These are phyloP conservation scores for Phylloscopus whistleri DNA, from an alignment of 2,113 vertebrate genomes.

Conservation along the genomic window DNA sequence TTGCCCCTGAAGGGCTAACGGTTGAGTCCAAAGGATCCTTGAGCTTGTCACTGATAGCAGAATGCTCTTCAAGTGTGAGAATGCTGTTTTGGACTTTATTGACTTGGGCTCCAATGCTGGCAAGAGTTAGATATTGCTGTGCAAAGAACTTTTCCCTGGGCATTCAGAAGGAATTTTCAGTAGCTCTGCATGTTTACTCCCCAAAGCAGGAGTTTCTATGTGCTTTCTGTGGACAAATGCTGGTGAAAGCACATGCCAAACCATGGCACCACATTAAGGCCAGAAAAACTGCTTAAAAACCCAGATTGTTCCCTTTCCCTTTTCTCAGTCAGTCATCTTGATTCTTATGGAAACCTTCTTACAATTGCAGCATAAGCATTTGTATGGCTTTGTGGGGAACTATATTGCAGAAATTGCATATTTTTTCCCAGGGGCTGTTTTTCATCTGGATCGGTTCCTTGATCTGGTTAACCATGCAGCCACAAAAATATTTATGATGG, in stretches of 20 bases:
- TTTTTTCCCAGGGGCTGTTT: neutral
- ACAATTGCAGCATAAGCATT: constrained; percentile 17
- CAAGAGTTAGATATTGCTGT: neutral
- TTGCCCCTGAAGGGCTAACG: neutral
- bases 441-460: neutral
- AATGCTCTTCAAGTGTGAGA: neutral
- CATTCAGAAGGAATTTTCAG: neutral
- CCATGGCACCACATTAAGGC: neutral
- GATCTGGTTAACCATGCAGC: constrained; percentile 3
- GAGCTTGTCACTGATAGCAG: neutral
- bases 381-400: constrained; percentile 9
- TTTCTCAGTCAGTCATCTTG: neutral
- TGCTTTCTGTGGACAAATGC: neutral
- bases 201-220: neutral
- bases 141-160: neutral
- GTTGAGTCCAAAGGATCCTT: neutral
- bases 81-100: neutral
- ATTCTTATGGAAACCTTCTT: neutral
- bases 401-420: neutral
- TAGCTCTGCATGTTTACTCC: neutral
- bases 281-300: neutral
- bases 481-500: constrained; percentile 50
- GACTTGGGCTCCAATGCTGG: neutral
- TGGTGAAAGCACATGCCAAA: neutral
- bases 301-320: neutral